A percentile compares a stretch with the other conserved stretches of the same genome.
Evolutionary conservation across 2,797 vertebrate species (phyloP).

Genomic region (Jordanella pulchra): DNA sequence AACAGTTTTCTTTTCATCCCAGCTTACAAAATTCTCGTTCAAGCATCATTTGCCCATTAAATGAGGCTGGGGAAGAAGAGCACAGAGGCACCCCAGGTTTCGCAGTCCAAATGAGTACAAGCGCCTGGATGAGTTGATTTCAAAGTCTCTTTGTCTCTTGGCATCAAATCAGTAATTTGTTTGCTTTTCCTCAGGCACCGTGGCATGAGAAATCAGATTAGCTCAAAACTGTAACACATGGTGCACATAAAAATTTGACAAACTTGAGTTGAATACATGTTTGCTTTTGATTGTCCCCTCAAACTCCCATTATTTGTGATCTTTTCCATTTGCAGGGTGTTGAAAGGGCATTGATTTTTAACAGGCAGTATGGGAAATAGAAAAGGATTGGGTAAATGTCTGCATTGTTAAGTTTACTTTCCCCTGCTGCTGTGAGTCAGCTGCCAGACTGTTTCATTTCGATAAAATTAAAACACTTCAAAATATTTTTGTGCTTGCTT

Average conservation of each 20-base stretch:
- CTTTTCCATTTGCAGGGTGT: constrained; percentile 21
- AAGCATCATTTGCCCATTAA: constrained; percentile 18
- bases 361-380: constrained; percentile 32
- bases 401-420: constrained; percentile 44
- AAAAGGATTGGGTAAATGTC: constrained; percentile 45
- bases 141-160: constrained; percentile 38
- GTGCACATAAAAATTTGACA: constrained; percentile 47
- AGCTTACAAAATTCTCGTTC: constrained; percentile 17
- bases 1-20: constrained; percentile 3
- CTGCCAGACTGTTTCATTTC: constrained; percentile 46
- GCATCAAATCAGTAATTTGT: constrained; percentile 55
- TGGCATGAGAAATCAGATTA: constrained; percentile 57
- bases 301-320: constrained; percentile 18
- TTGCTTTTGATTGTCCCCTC: constrained; percentile 10
- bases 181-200: constrained; percentile 40
- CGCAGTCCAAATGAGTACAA: constrained; percentile 16
- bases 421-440: constrained; percentile 22
- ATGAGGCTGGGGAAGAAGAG: constrained; percentile 6
- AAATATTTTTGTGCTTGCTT: constrained; percentile 25
- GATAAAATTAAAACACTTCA: constrained; percentile 36
- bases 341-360: constrained; percentile 57
- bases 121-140: constrained; percentile 36
- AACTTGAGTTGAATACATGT: constrained; percentile 27
- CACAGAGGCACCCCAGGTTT: constrained; percentile 20
- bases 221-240: constrained; percentile 41